Evolutionary conservation across 2,888 invertebrate species (phyloP).

Genomic region (Papilio demoleus): DNA sequence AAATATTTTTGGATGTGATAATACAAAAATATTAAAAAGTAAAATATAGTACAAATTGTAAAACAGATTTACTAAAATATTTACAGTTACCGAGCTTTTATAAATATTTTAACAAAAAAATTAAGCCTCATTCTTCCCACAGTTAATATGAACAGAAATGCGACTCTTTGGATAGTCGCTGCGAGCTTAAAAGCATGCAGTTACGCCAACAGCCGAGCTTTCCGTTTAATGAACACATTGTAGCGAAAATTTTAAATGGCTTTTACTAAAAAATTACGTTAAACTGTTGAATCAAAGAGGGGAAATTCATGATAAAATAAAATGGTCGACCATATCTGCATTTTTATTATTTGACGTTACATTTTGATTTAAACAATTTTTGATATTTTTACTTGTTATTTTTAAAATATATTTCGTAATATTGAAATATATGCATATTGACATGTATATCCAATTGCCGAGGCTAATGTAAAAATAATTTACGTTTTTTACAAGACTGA

Average conservation of each 20-base stretch:
- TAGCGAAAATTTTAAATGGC: constrained; percentile 11
- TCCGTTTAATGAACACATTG: constrained; percentile 24
- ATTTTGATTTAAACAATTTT: no score
- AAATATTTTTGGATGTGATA: no score
- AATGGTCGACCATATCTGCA: neutral
- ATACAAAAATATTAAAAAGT: neutral
- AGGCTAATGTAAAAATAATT: constrained; percentile 7
- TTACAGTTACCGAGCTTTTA: constrained; percentile 1
- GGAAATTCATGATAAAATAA: neutral
- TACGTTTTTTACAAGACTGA: constrained; percentile 10
- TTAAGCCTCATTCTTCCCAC: neutral
- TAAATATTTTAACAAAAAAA: constrained; percentile 15
- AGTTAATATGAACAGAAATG: constrained; percentile 12
- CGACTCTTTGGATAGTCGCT: constrained; percentile 19
- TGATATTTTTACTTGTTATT: no score
- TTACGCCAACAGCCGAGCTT: constrained; percentile 11
- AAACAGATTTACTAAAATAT: neutral
- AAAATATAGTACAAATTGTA: neutral
- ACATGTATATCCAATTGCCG: constrained; percentile 14
- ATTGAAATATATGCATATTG: no score
- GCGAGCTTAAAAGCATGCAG: constrained; percentile 21
- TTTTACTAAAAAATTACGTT: constrained; percentile 9
- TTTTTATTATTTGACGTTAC: no score
- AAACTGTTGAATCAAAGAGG: constrained; percentile 12
- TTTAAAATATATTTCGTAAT: no score